phyloP scores from a whole-genome alignment of 1,140 invertebrate genomes.

The Drosophila pectinifera region DNA sequence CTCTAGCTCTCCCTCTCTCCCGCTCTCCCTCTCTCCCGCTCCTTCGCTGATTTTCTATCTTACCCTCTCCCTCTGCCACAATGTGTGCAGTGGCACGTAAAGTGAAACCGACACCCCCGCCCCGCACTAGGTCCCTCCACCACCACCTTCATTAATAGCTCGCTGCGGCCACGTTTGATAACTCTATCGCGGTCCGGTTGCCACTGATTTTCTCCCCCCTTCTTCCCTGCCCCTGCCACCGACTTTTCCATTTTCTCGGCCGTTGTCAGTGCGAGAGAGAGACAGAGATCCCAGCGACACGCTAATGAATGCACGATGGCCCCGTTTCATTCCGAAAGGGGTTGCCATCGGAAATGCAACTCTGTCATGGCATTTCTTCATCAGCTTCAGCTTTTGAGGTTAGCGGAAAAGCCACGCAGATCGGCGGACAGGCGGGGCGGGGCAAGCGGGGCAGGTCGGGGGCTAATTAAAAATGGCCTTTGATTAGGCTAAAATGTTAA shows the following conservation, averaged over 20 bases:
- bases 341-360: slow-evolving; percentile 64
- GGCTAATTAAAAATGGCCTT: slow-evolving; percentile 79
- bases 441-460: slow-evolving; percentile 5
- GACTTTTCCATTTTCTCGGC: slow-evolving; percentile 30
- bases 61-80: slow-evolving; percentile 33
- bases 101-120: slow-evolving; percentile 11
- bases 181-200: slow-evolving; percentile 76
- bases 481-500: slow-evolving; percentile 69
- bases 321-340: slow-evolving; percentile 41
- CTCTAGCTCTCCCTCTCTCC: neutral
- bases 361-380: slow-evolving; percentile 81
- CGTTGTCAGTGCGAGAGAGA: slow-evolving; percentile 1
- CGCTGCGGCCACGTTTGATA: slow-evolving; percentile 74
- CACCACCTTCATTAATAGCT: slow-evolving; percentile 59
- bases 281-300: slow-evolving; percentile 43
- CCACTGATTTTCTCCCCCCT: slow-evolving; percentile 53
- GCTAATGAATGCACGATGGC: slow-evolving; percentile 61
- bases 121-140: neutral
- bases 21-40: neutral
- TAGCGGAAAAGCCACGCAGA: slow-evolving; percentile 42
- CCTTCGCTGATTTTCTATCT: neutral
- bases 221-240: slow-evolving; percentile 12
- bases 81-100: slow-evolving; percentile 74
- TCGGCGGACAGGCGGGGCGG: slow-evolving; percentile 14
- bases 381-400: slow-evolving; percentile 67